phyloP scores from a whole-genome alignment of 2,797 vertebrate genomes.

The Anabacerthia variegaticeps region DNA sequence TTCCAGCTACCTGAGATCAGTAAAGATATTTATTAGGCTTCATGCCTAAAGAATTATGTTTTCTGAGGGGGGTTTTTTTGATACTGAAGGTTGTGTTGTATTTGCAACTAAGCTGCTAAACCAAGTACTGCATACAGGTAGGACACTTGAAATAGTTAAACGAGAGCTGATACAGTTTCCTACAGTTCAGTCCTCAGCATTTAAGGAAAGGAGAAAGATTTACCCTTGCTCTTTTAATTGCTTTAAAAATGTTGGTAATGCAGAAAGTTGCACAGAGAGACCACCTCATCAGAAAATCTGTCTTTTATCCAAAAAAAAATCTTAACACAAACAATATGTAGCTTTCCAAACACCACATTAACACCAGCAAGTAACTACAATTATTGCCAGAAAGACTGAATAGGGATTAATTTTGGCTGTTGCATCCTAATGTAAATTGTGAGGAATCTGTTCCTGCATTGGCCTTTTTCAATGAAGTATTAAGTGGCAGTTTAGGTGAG shows the following conservation, averaged over 20 bases:
- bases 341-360: not conserved
- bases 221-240: not conserved
- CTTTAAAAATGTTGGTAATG: not conserved
- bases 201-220: not conserved
- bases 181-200: not conserved
- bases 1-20: not conserved
- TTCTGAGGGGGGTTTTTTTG: not conserved
- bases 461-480: not conserved
- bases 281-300: not conserved
- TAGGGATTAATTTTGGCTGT: constrained; percentile 1
- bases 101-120: not conserved
- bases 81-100: not conserved
- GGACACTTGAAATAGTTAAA: not conserved
- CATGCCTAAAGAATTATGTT: not conserved
- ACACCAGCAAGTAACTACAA: not conserved
- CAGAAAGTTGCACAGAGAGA: not conserved
- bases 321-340: not conserved
- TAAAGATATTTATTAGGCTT: not conserved
- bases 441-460: not conserved
- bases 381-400: not conserved
- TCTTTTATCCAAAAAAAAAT: not conserved
- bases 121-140: not conserved
- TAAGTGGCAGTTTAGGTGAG: not conserved
- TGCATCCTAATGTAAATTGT: not conserved
- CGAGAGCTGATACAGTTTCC: not conserved